A percentile compares a stretch with the other conserved stretches of the same genome.
Conservation (phyloP, 1,140 invertebrate species). For the Hestina assimilis region DNA sequence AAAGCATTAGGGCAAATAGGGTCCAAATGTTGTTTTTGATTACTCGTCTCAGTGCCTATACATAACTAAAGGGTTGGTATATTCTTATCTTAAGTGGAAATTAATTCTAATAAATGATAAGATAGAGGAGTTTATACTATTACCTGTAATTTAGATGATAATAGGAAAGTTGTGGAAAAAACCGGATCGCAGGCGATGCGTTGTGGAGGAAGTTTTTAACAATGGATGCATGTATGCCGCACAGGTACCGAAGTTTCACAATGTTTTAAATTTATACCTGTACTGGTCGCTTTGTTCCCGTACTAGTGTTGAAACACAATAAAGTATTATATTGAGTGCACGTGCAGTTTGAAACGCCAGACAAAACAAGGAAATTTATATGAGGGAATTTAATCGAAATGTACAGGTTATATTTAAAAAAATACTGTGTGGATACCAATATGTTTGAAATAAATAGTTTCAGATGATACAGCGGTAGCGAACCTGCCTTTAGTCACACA, state of each 20-base stretch:
- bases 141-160: neutral
- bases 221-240: slow-evolving; percentile 11
- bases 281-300: slow-evolving; percentile 22
- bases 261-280: slow-evolving; percentile 30
- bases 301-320: slow-evolving; percentile 29
- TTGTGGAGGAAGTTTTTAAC: slow-evolving; percentile 5
- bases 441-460: neutral
- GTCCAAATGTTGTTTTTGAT: too few relatives aligned
- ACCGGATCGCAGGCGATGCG: neutral
- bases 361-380: slow-evolving; percentile 27
- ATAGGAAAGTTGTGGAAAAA: neutral
- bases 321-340: slow-evolving; percentile 23
- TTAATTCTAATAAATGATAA: neutral
- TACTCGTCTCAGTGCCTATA: too few relatives aligned
- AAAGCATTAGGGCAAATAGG: too few relatives aligned
- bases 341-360: slow-evolving; percentile 28
- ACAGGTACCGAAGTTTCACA: slow-evolving; percentile 25
- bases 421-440: neutral
- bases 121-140: neutral
- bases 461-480: too few relatives aligned
- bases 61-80: neutral
- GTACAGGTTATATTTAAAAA: neutral
- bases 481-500: too few relatives aligned
- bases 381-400: neutral
- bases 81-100: neutral